A percentile compares a stretch with the other conserved stretches of the same genome.
Evolutionary conservation across 2,888 invertebrate genomes (phyloP).

Genomic region (Amiota mariae): DNA sequence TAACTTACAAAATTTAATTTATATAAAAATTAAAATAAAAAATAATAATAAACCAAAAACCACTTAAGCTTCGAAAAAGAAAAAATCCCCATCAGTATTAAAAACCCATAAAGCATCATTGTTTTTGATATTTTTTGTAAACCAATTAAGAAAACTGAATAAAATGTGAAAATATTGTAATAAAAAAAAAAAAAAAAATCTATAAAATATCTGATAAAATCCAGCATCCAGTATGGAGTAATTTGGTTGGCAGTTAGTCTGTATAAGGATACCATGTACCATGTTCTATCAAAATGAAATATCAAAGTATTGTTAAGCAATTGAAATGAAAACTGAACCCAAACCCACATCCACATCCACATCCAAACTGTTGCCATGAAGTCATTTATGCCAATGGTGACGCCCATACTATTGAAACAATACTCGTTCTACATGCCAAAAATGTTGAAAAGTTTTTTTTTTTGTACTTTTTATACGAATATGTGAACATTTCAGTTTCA

Average conservation of each 20-base stretch:
- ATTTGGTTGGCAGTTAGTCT: no score
- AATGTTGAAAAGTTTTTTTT: no score
- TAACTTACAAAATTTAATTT: conserved; percentile 9
- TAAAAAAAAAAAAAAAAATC: no score
- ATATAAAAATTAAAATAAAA: not conserved
- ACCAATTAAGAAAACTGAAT: not conserved
- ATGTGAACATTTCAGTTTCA: conserved; percentile 21
- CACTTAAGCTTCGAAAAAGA: not conserved
- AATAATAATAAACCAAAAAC: not conserved
- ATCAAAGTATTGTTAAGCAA: conserved; percentile 12
- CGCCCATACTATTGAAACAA: no score
- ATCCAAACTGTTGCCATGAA: no score
- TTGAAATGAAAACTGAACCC: not conserved
- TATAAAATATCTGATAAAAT: no score
- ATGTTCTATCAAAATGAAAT: conserved; percentile 16
- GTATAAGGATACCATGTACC: not conserved
- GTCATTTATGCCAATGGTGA: no score
- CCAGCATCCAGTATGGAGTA: no score
- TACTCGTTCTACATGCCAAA: no score
- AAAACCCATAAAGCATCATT: no score
- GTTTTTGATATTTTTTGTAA: no score
- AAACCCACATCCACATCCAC: no score
- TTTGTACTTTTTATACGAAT: not conserved
- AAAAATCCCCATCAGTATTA: not conserved
- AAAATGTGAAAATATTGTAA: conserved; percentile 1